These are phyloP conservation scores for Chaetodon auriga DNA, from an alignment of 2,113 vertebrate genomes.

Conservation along the genomic window DNA sequence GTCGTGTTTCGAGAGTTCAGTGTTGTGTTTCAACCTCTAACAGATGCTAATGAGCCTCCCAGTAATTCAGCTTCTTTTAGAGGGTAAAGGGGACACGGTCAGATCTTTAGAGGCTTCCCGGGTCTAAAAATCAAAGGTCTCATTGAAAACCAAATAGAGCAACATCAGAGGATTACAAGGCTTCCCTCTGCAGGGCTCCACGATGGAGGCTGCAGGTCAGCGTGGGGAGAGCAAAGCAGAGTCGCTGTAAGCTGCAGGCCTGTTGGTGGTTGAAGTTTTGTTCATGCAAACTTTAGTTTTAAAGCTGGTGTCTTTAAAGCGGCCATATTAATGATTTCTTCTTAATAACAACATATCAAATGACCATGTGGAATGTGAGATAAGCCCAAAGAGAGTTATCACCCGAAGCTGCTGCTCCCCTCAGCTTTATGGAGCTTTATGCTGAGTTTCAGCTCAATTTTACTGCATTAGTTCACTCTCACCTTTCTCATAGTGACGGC, in stretches of 20 bases:
- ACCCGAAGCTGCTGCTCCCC: background rate
- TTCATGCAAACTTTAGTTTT: background rate
- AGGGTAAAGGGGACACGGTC: slow-evolving; percentile 64
- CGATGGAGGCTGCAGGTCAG: slow-evolving; percentile 62
- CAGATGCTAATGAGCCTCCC: slow-evolving; percentile 75
- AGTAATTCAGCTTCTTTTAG: slow-evolving; percentile 67
- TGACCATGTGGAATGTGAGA: background rate
- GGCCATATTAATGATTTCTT: rapidly evolving
- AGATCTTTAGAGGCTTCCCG: slow-evolving; percentile 76
- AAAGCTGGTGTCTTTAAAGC: background rate
- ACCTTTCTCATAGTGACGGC: background rate
- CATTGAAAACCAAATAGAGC: slow-evolving; percentile 82
- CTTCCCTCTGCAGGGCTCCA: slow-evolving; percentile 65
- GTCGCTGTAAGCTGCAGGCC: background rate
- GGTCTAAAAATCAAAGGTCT: slow-evolving; percentile 80
- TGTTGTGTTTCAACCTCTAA: slow-evolving; percentile 71
- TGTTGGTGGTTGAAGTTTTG: background rate
- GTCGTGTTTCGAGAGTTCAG: slow-evolving; percentile 40
- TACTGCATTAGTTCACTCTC: background rate
- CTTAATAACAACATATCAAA: too few species aligned
- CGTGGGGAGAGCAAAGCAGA: slow-evolving; percentile 12
- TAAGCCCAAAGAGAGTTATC: background rate
- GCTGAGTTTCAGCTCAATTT: too few species aligned
- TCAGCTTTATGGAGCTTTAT: background rate
- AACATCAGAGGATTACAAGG: slow-evolving; percentile 83